These are phyloP conservation scores for Pangasius macronema DNA, from an alignment of 2,797 vertebrate genomes.

Conservation along the genomic window DNA sequence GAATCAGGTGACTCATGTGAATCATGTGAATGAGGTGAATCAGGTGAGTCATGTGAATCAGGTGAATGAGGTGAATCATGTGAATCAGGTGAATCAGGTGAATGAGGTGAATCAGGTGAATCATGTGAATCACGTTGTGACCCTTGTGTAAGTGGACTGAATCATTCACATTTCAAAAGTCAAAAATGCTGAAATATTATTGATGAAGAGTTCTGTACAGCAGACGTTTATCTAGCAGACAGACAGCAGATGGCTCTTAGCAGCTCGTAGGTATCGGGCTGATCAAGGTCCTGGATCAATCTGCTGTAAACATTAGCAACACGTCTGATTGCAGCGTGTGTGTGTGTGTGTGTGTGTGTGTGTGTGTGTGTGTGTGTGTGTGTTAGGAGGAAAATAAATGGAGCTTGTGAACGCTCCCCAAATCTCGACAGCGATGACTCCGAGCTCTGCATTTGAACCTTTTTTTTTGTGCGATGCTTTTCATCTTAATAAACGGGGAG, in stretches of 20 bases:
- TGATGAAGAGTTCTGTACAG: conserved; percentile 13
- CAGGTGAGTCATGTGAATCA: neutral
- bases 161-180: neutral
- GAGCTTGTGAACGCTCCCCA: conserved; percentile 37
- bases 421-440: conserved; percentile 45
- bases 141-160: neutral
- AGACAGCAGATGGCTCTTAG: conserved; percentile 52
- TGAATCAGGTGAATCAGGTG: neutral
- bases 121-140: neutral
- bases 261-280: conserved; percentile 48
- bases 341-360: conserved; percentile 19
- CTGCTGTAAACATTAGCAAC: conserved; percentile 52
- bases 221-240: conserved; percentile 37
- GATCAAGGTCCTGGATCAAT: conserved; percentile 55
- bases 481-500: conserved; percentile 72
- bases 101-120: neutral
- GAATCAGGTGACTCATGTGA: no score
- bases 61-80: no score
- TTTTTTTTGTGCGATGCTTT: conserved; percentile 59
- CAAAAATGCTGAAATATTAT: neutral
- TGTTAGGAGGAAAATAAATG: conserved; percentile 48
- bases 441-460: conserved; percentile 35
- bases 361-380: conserved; percentile 24
- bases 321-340: neutral
- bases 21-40: neutral